phyloP scores from a whole-genome alignment of 2,888 invertebrate species.

The Bugulina stolonifera region DNA sequence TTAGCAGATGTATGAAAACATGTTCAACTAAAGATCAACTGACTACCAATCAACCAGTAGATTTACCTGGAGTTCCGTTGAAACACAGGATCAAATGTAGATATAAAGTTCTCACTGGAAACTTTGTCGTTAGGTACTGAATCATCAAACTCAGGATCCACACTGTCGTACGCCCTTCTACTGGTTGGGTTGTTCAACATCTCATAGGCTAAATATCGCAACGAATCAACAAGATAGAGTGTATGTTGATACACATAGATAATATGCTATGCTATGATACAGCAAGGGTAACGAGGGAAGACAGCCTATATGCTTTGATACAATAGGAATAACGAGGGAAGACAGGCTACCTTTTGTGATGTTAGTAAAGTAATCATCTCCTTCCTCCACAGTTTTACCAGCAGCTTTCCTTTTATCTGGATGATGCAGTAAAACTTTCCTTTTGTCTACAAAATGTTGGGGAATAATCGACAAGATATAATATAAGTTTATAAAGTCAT shows the following conservation, averaged over 20 bases:
- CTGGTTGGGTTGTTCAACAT: slow-evolving; percentile 73
- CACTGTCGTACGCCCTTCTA: slow-evolving; percentile 87
- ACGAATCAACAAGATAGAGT: not conserved
- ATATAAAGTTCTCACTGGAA: slow-evolving; percentile 65
- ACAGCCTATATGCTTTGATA: too few species aligned
- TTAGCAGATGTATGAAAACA: too few species aligned
- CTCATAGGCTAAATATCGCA: slow-evolving; percentile 82
- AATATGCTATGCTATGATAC: too few species aligned
- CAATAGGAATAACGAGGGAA: too few species aligned
- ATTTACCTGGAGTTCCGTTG: slow-evolving; percentile 56
- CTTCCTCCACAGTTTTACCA: slow-evolving; percentile 70
- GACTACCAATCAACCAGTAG: not conserved
- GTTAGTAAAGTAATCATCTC: slow-evolving; percentile 88
- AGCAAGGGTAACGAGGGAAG: too few species aligned
- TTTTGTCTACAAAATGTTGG: slow-evolving; percentile 58
- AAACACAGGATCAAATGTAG: slow-evolving; percentile 56
- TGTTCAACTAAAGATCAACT: too few species aligned
- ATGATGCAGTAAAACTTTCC: slow-evolving; percentile 87
- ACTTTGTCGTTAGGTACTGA: slow-evolving; percentile 68
- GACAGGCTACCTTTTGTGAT: slow-evolving; percentile 69
- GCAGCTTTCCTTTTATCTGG: slow-evolving; percentile 91
- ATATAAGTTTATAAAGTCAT: not conserved
- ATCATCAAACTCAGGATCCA: slow-evolving; percentile 91
- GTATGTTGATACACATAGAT: too few species aligned
- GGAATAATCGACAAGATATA: not conserved